Base-by-base conservation (phyloP, 1,140 invertebrate species). In the Bilobella aurantiaca region DNA sequence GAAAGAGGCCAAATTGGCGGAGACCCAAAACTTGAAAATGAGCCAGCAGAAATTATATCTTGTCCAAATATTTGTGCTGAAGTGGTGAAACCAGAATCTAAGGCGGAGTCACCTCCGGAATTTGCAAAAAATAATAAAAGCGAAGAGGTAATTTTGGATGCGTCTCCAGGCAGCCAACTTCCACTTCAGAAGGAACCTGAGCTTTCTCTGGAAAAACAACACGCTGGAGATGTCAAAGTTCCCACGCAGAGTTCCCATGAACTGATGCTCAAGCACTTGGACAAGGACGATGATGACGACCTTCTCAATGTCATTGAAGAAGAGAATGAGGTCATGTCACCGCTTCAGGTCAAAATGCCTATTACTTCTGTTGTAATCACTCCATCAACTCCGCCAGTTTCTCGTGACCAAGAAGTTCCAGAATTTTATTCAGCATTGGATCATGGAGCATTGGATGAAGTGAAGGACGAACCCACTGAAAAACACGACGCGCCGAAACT, bases 321-420 rank as follows among this genome's bases (percentile, higher is more conserved):
- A 23, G 49, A 53, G 49, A 53, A 53, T 23, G 49, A 53, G 21
- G n/a, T 8, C 37, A 12, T 5, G 8, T 53, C 49, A 5, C 49
- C 49, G 23, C 49, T 53, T 23, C 49, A 53, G 23, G 49, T 53
- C 14, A 53, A 53, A 23, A 53, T 23, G 12, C 49, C 49, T 5
- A 62, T 53, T 1, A 62, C 73, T 3, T 59, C 68, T 58, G 63
- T 71, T 59, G 69, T 74, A 27, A 69, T 72, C 31, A 70, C 69
- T 2, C 71, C 71, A 14, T 69, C 68, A 16, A 72, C 71, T 25
- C 71, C 71, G 8, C 71, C 71, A 25, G 68, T n/a, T n/a, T n/a
- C n/a, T 72, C 31, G 21, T 21, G 29, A 30, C 31, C 23, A 16
- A 63, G 49, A 23, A 16, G 23, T 42, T 18, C 27, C n/a, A 28